Evolutionary conservation across 2,888 invertebrate species (phyloP), one percentile per base, ranked within the genome.

Genomic region (Lepas anatifera): DNA sequence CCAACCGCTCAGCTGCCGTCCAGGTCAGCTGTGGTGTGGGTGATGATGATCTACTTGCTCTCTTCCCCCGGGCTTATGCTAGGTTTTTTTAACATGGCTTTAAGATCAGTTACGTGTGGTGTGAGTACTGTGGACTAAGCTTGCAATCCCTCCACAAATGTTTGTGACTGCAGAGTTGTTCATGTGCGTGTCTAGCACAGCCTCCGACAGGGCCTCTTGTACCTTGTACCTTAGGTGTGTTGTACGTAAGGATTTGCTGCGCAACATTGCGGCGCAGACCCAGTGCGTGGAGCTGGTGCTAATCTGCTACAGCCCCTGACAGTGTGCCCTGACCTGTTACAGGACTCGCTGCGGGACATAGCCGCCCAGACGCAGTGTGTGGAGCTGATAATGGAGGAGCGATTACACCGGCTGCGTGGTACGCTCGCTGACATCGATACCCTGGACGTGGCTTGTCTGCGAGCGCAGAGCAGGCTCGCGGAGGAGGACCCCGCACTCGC

Each of bases 381-480:
- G 73, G 94, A 66, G 95, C 90, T 90, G 73, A 90, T 96, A 72
- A 90, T 96, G 68, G 85, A 87, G 71, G 93, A 94, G 78, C 92
- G 95, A 80, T 83, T 95, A 77, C 81, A 84, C 39, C 88, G 94
- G 82, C 87, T 95, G n/a, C 86, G 88, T 73, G 87, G 87, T 71
- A 92, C 92, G 32, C 81, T 96, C 73, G 89, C 88, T 58, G 95
- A 95, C 80, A 95, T 96, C 75, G 92, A 91, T 76, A 92, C 92
- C 0, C 82, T 96, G 74, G 95, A 95, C 77, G 86, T 87, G 16
- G 95, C 94, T 52, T 88, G 89, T 77, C 89, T 89, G 75, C 89
- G 92, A n/a, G 93, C 92, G 18, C 87, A 87, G 16, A 87, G 88
- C 77, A 84, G 93, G 35, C 83, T 95, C 70, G 87, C 22, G 6